These are phyloP conservation scores for Formica selysi DNA, from an alignment of 1,140 invertebrate species.

Conservation along the genomic window DNA sequence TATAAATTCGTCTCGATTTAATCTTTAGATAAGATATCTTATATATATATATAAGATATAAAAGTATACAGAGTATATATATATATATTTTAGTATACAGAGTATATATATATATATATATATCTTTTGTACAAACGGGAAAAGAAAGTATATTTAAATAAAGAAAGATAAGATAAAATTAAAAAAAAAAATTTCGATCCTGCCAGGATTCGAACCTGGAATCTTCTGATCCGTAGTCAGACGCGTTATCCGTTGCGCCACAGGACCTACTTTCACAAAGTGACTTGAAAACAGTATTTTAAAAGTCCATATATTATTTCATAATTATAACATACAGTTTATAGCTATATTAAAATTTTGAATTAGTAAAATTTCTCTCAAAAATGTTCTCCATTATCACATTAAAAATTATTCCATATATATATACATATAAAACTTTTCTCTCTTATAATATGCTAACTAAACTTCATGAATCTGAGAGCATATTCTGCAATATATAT, in stretches of 20 bases:
- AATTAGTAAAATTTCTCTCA: not conserved
- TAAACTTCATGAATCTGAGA: not conserved
- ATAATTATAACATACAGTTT: not conserved
- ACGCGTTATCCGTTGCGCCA: conserved; percentile 87
- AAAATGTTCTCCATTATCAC: not conserved
- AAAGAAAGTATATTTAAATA: too few species aligned
- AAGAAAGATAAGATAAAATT: not conserved
- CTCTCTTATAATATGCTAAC: not conserved
- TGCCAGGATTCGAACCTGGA: conserved; percentile 97
- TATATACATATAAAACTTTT: not conserved
- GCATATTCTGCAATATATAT: not conserved
- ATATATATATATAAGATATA: too few species aligned
- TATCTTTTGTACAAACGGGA: too few species aligned
- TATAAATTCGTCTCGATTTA: too few species aligned
- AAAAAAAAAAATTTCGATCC: conserved; percentile 84
- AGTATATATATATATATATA: too few species aligned
- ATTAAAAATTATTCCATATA: not conserved
- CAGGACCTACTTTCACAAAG: not conserved
- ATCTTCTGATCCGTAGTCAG: conserved; percentile 97
- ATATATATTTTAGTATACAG: too few species aligned
- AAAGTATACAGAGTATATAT: too few species aligned
- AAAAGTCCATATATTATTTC: not conserved
- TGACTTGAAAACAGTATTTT: not conserved
- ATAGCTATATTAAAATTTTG: not conserved
- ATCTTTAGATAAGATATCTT: too few species aligned